A percentile compares a stretch with the other conserved stretches of the same genome.
Conservation (phyloP, 2,113 vertebrate species). For the Serilophus lunatus region DNA sequence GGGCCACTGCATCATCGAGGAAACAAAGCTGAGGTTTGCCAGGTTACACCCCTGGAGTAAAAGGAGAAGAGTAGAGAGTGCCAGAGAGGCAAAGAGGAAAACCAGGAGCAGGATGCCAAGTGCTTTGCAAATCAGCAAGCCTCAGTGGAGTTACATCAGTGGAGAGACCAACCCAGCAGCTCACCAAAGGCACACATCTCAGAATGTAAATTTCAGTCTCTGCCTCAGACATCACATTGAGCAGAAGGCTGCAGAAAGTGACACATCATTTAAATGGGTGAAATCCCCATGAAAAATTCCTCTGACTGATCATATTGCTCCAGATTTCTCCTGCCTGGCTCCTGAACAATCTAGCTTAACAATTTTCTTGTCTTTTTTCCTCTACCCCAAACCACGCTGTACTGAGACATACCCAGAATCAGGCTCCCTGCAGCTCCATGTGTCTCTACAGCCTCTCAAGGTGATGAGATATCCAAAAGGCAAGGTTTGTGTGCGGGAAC, state of each 20-base stretch:
- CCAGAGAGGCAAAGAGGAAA: neutral
- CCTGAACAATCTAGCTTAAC: neutral
- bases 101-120: neutral
- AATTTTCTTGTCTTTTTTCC: neutral
- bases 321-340: fast-evolving
- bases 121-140: neutral
- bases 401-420: neutral
- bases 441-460: neutral
- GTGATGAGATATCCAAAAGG: neutral
- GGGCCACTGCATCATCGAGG: neutral
- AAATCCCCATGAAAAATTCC: neutral
- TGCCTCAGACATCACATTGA: neutral
- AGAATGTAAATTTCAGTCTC: neutral
- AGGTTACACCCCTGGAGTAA: neutral
- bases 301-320: neutral
- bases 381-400: neutral
- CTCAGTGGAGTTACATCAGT: neutral
- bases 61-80: neutral
- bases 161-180: neutral
- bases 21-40: neutral
- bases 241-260: neutral
- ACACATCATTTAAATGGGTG: neutral
- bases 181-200: neutral
- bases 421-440: neutral
- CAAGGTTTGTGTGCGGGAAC: neutral